phyloP scores from a whole-genome alignment of 1,140 invertebrate species.

The Bombus confusus region DNA sequence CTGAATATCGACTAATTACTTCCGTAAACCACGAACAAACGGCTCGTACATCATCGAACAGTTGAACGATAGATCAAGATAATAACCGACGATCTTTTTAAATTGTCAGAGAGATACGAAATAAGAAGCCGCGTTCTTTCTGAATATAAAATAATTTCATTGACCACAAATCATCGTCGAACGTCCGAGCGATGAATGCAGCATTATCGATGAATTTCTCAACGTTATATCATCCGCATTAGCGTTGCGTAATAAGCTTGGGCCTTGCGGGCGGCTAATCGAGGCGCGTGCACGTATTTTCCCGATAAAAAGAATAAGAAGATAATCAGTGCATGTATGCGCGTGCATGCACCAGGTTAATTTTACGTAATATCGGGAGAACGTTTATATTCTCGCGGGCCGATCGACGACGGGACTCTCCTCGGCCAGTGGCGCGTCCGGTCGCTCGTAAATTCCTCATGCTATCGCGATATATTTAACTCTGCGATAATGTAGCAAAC shows the following conservation, averaged over 20 bases:
- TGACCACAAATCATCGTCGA: not conserved
- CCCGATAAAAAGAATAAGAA: conserved; percentile 5
- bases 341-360: conserved; percentile 9
- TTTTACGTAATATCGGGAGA: conserved; percentile 36
- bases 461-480: conserved; percentile 53
- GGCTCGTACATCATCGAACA: not conserved
- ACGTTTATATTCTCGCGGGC: not conserved
- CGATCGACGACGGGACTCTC: not conserved
- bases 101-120: not conserved
- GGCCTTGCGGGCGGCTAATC: conserved; percentile 3
- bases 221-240: conserved; percentile 41
- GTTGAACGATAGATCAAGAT: not conserved
- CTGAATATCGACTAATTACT: not conserved
- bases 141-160: not conserved
- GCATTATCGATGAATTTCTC: conserved; percentile 45
- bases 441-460: conserved; percentile 46
- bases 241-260: conserved; percentile 16
- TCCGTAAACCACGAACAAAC: not conserved
- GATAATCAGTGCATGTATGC: not conserved
- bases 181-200: not conserved
- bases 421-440: conserved; percentile 42
- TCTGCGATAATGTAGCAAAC: conserved; percentile 47
- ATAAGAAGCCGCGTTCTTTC: not conserved
- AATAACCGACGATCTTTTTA: not conserved
- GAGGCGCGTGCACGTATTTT: conserved; percentile 10